A percentile compares a stretch with the other conserved stretches of the same genome.
phyloP scores from a whole-genome alignment of 1,140 invertebrate species.

The Camponotus pennsylvanicus region DNA sequence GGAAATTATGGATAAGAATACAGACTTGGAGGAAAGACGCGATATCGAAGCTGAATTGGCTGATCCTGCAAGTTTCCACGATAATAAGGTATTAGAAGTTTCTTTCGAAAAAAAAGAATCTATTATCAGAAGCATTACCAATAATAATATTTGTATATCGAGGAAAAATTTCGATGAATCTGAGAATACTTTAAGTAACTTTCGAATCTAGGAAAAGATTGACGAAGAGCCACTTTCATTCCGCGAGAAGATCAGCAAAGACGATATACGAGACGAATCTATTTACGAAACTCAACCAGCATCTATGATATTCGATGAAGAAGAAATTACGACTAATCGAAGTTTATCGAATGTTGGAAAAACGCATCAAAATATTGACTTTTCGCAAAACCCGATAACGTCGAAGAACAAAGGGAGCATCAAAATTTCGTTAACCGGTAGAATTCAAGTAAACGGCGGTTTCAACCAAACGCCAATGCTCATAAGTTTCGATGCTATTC shows the following conservation, averaged over 20 bases:
- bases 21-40: background rate
- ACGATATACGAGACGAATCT: constrained; percentile 6
- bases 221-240: constrained; percentile 13
- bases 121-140: background rate
- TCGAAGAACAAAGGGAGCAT: constrained; percentile 50
- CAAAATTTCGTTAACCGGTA: constrained; percentile 74
- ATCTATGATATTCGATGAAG: background rate
- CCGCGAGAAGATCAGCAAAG: background rate
- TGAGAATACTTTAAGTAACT: constrained; percentile 2
- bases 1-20: constrained; percentile 1
- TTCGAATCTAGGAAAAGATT: background rate
- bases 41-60: constrained; percentile 2
- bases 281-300: background rate
- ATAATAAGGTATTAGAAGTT: constrained; percentile 28
- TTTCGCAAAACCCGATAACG: background rate
- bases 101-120: constrained; percentile 18
- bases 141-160: background rate
- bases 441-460: constrained; percentile 70
- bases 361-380: background rate
- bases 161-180: background rate
- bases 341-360: background rate
- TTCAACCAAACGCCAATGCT: constrained; percentile 67
- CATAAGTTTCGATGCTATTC: constrained; percentile 71
- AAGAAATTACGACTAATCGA: background rate
- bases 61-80: background rate